Evolutionary conservation across 92 coral and sea anemone species (phyloP).

Genomic region (Chrysogorgia sp.): DNA sequence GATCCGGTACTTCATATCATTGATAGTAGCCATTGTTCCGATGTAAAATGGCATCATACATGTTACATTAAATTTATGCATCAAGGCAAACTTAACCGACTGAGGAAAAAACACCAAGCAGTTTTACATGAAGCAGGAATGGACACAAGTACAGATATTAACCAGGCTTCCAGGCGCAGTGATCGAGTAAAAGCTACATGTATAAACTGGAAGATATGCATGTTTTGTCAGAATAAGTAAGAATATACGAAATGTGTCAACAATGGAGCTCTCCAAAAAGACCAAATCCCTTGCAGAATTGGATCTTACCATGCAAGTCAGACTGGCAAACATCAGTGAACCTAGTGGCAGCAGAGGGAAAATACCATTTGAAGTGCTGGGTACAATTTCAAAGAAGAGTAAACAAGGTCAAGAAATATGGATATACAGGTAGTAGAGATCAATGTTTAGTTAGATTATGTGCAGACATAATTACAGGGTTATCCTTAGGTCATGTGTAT

Average conservation of each 20-base stretch:
- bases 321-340: too few species aligned
- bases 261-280: slow-evolving; percentile 9
- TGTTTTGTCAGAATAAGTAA: slow-evolving; percentile 35
- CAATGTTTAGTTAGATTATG: background rate
- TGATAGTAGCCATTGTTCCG: background rate
- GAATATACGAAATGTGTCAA: background rate
- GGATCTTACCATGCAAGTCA: too few species aligned
- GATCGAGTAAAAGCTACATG: background rate
- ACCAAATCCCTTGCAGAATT: background rate
- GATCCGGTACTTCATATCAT: background rate
- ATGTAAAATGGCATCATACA: background rate
- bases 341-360: slow-evolving; percentile 15
- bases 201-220: slow-evolving; percentile 40
- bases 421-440: background rate
- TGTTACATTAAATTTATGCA: slow-evolving; percentile 6
- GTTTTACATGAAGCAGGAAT: background rate
- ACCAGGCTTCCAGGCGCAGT: slow-evolving; percentile 4
- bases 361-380: slow-evolving; percentile 8
- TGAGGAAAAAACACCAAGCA: background rate
- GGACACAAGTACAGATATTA: background rate
- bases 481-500: too few species aligned
- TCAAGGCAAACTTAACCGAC: slow-evolving; percentile 4
- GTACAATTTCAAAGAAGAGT: slow-evolving; percentile 12
- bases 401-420: background rate
- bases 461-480: slow-evolving; percentile 3